These are phyloP conservation scores for Notechis scutatus DNA, from an alignment of 2,113 vertebrate species.

Conservation along the genomic window DNA sequence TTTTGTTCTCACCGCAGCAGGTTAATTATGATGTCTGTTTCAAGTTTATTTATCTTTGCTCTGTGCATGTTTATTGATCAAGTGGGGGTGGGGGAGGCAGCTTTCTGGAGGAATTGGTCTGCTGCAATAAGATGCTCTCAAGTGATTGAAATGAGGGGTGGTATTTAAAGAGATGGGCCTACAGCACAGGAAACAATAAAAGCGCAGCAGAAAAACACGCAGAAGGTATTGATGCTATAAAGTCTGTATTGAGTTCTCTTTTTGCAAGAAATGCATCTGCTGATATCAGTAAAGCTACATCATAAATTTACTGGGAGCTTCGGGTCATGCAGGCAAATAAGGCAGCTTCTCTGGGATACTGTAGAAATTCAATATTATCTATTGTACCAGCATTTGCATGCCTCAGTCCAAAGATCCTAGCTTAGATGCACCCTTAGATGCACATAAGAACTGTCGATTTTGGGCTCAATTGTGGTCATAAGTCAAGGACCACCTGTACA, in stretches of 20 bases:
- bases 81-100: conserved; percentile 44
- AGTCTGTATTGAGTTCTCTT: not conserved
- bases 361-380: not conserved
- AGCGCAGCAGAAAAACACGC: conserved; percentile 35
- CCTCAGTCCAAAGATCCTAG: not conserved
- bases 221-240: not conserved
- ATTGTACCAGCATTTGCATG: not conserved
- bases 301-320: not conserved
- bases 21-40: conserved; percentile 60
- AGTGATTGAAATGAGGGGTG: conserved; percentile 47
- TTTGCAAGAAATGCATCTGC: not conserved
- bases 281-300: not conserved
- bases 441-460: not conserved
- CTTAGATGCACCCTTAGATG: not conserved
- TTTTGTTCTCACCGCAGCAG: conserved; percentile 41
- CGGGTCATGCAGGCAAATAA: not conserved
- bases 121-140: conserved; percentile 57
- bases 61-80: conserved; percentile 70
- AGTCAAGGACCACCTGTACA: not conserved
- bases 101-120: conserved; percentile 74
- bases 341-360: not conserved
- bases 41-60: conserved; percentile 63
- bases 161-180: conserved; percentile 44
- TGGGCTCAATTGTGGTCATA: not conserved
- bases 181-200: conserved; percentile 31